phyloP scores from a whole-genome alignment of 2,888 invertebrate species.

The Dastarcus helophoroides region DNA sequence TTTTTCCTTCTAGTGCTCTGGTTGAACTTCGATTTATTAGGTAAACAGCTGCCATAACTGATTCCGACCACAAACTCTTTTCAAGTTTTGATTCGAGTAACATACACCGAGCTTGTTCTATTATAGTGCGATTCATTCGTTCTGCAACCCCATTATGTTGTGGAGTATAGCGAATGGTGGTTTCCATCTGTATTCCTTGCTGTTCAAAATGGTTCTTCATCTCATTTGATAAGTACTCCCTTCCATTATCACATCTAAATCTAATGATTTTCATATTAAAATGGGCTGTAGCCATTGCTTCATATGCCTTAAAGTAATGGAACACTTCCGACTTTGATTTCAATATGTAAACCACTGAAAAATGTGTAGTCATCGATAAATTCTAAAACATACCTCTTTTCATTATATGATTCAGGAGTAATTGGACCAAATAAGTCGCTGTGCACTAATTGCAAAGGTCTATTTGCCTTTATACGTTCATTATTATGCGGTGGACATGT shows the following conservation, averaged over 20 bases:
- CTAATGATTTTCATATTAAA: constrained; percentile 3
- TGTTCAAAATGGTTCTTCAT: constrained; percentile 18
- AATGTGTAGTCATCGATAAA: constrained; percentile 29
- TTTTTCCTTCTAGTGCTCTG: constrained; percentile 22
- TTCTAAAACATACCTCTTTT: constrained; percentile 22
- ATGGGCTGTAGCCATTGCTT: constrained; percentile 15
- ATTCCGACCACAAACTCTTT: constrained; percentile 29
- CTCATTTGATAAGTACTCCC: constrained; percentile 24
- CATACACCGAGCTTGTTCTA: constrained; percentile 27
- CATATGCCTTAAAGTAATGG: constrained; percentile 17
- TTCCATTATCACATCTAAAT: constrained; percentile 21
- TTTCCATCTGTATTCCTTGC: constrained; percentile 20
- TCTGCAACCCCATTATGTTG: no score
- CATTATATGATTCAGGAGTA: constrained; percentile 19
- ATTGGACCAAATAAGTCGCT: constrained; percentile 24
- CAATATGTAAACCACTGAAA: constrained; percentile 20
- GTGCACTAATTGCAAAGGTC: constrained; percentile 25
- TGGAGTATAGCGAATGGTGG: constrained; percentile 18
- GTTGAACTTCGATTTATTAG: constrained; percentile 28
- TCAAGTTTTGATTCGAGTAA: constrained; percentile 21
- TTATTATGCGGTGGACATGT: constrained; percentile 16
- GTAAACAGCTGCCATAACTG: constrained; percentile 24
- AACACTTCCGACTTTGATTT: constrained; percentile 6
- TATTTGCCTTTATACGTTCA: constrained; percentile 17
- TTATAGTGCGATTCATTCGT: no score